These are phyloP conservation scores for Acanthacorydalis orientalis DNA, from an alignment of 2,888 invertebrate species.

Conservation along the genomic window DNA sequence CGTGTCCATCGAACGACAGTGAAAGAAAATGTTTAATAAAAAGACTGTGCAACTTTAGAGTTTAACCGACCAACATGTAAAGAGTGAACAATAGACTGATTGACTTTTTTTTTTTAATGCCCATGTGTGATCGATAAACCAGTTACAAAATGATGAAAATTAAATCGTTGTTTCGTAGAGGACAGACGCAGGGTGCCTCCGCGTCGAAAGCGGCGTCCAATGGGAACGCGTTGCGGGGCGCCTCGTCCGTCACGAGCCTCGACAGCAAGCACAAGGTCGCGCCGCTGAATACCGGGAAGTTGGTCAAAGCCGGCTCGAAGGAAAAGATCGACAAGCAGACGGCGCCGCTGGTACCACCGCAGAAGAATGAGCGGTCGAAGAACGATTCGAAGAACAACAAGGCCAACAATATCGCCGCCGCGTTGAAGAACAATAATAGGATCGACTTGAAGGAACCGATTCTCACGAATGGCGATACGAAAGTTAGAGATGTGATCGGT, in stretches of 20 bases:
- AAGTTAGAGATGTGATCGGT: background rate
- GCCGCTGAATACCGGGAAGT: slow-evolving; percentile 28
- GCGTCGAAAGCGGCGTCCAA: slow-evolving; percentile 15
- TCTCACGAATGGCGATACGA: slow-evolving; percentile 2
- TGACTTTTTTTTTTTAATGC: background rate
- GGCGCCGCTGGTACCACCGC: slow-evolving; percentile 8
- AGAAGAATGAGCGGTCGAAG: slow-evolving; percentile 27
- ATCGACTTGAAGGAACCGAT: slow-evolving; percentile 2
- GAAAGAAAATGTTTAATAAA: too few relatives aligned
- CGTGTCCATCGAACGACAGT: too few relatives aligned
- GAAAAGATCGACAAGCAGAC: slow-evolving; percentile 31
- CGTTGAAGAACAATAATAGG: slow-evolving; percentile 5
- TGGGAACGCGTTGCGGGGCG: slow-evolving; percentile 32
- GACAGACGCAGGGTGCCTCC: slow-evolving; percentile 44
- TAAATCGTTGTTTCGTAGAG: slow-evolving; percentile 83
- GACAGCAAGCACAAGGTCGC: slow-evolving; percentile 40
- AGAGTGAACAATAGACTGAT: background rate
- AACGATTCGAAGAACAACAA: slow-evolving; percentile 25
- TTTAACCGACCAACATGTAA: too few relatives aligned
- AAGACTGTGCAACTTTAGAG: too few relatives aligned
- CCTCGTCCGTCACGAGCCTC: slow-evolving; percentile 47
- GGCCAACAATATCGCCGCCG: background rate
- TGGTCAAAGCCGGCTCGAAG: slow-evolving; percentile 34
- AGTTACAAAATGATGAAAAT: slow-evolving; percentile 69
- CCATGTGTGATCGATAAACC: slow-evolving; percentile 11